These are phyloP conservation scores for Apis mellifera DNA, from an alignment of 1,140 invertebrate genomes.

Conservation along the genomic window Amel_HAv3.1 CM009931.2:15416001-15416500, in stretches of 20 bases:
- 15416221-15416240: not conserved
- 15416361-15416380: slow-evolving; percentile 79
- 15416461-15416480: slow-evolving; percentile 41
- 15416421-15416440: slow-evolving; percentile 77
- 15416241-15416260: slow-evolving; percentile 36
- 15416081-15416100: not conserved
- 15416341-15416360: slow-evolving; percentile 79
- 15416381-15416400: slow-evolving; percentile 77
- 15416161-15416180: slow-evolving; percentile 31
- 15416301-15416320: slow-evolving; percentile 67
- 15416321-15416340: slow-evolving; percentile 74
- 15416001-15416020: too few relatives aligned
- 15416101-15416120: not conserved
- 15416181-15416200: not conserved
- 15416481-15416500: slow-evolving; percentile 56
- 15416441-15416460: slow-evolving; percentile 53
- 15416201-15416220: slow-evolving; percentile 47
- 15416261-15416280: slow-evolving; percentile 68
- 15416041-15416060: too few relatives aligned
- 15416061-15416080: too few relatives aligned
- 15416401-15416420: slow-evolving; percentile 66
- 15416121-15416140: not conserved
- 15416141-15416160: slow-evolving; percentile 27
- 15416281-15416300: slow-evolving; percentile 1
- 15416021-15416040: too few relatives aligned